Evolutionary conservation across 2,888 invertebrate genomes (phyloP).

Genomic region (Bhutanitis thaidina): DNA sequence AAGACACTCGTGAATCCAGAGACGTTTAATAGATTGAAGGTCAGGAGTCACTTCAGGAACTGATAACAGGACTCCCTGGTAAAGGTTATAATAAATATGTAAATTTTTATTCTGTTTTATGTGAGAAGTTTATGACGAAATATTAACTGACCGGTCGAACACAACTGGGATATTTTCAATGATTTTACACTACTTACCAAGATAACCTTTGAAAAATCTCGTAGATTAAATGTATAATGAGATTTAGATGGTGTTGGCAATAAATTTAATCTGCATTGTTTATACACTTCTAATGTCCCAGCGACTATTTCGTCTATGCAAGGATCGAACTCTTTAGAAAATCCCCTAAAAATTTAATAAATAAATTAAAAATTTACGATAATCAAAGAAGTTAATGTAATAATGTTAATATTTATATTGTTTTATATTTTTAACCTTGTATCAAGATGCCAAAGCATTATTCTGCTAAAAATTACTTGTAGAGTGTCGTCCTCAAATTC

Average conservation of each 20-base stretch:
- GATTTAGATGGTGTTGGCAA: conserved; percentile 96
- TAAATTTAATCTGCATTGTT: conserved; percentile 88
- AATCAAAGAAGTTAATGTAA: too few species aligned
- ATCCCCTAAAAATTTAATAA: conserved; percentile 81
- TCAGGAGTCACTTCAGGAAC: conserved; percentile 95
- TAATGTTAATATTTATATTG: too few species aligned
- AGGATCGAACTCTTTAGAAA: conserved; percentile 96
- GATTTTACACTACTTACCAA: conserved; percentile 81
- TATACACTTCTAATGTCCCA: conserved; percentile 93
- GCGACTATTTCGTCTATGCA: conserved; percentile 93
- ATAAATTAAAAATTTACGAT: background rate
- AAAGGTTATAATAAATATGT: too few species aligned
- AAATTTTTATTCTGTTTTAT: too few species aligned
- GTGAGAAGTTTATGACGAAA: too few species aligned
- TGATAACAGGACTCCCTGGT: conserved; percentile 91
- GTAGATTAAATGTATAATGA: conserved; percentile 96
- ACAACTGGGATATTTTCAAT: too few species aligned
- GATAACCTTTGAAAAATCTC: conserved; percentile 96
- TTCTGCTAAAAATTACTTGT: conserved; percentile 91
- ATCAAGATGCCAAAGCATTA: conserved; percentile 96
- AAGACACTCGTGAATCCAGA: conserved; percentile 97
- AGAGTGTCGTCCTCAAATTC: conserved; percentile 93
- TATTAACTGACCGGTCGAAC: too few species aligned
- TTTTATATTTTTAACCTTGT: conserved; percentile 79
- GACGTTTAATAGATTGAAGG: conserved; percentile 89